Base-by-base conservation (phyloP, 2,888 invertebrate genomes). In the Nomada hirtipes region DNA sequence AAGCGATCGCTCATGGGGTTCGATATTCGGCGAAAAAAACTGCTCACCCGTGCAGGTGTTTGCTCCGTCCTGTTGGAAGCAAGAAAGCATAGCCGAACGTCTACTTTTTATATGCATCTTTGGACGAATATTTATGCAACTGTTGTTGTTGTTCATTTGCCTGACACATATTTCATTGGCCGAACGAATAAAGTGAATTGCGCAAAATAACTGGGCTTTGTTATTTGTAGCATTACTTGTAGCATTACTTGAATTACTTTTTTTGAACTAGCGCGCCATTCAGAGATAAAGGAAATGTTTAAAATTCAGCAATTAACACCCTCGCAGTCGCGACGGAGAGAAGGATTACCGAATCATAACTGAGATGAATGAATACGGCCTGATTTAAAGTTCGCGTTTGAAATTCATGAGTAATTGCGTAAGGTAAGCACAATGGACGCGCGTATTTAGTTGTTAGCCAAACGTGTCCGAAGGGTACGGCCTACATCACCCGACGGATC, bases 1-100 rank as follows among this genome's bases (percentile, higher is more conserved):
- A 50, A 69, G 64, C 23, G 29, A 76, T 80, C 78, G 85, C 80
- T 76, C 52, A 63, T 59, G 64, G 64, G 60, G 68, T 61, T 68
- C 47, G 23, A 15, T n/a, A 15, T 26, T 61, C 36, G 44, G 26
- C 42, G 67, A 68, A 36, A 36, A 29, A 64, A 63, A 26, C 57
- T 64, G 36, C 26, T 44, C 20, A 52, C 52, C 13, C 36, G 65
- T 20, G 36, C 57, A 72, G 55, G 44, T 44, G 55, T 65, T 57
- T 26, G 4, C 4, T 29, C 10, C 36, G 2, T 47, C 47, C 15
- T 13, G 47, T 15, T 47, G 47, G 11, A 15, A 47, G 15, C 47
- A 13, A 15, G 47, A 2, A 3, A 47, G 15, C 47, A 3, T 13
- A 4, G 47, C 11, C 47, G 9, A 53, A 53, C 53, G 2, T 53